Evolutionary conservation across 2,113 vertebrate genomes (phyloP).

Genomic region (Toxotes jaculatrix): DNA sequence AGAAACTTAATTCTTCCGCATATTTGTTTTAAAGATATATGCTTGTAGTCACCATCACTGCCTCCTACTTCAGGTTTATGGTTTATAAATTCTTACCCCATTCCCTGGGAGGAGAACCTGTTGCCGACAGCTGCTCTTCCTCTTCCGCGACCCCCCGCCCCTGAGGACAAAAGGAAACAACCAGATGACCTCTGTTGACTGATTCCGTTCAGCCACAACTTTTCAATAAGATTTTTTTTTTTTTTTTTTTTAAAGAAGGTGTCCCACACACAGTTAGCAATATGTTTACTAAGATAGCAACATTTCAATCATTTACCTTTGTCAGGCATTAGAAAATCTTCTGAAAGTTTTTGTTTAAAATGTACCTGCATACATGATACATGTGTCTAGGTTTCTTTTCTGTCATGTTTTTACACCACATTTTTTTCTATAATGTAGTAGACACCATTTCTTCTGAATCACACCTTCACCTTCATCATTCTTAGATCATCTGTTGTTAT

Average conservation of each 20-base stretch:
- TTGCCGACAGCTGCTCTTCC: conserved; percentile 90
- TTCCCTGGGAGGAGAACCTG: conserved; percentile 94
- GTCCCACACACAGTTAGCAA: neutral
- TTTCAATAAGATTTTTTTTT: neutral
- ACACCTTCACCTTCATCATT: neutral
- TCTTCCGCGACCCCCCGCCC: conserved; percentile 88
- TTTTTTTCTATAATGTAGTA: neutral
- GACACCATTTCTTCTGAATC: neutral
- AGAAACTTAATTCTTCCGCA: conserved; percentile 54
- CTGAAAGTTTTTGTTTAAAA: neutral
- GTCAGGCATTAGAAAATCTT: neutral
- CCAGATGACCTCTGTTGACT: conserved; percentile 1
- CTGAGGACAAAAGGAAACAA: conserved; percentile 77
- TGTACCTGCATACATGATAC: neutral
- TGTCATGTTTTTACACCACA: too few species aligned
- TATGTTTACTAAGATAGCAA: neutral
- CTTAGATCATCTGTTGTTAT: neutral
- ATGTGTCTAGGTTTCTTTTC: neutral
- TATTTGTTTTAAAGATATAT: conserved; percentile 61
- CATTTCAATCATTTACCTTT: neutral
- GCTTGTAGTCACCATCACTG: conserved; percentile 68
- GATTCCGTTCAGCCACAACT: neutral
- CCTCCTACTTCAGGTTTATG: conserved; percentile 7
- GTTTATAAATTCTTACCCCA: conserved; percentile 88
- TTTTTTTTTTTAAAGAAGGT: neutral